These are phyloP conservation scores for Gymnocephalus cernua DNA, from an alignment of 2,113 vertebrate species.

Conservation along the genomic window DNA sequence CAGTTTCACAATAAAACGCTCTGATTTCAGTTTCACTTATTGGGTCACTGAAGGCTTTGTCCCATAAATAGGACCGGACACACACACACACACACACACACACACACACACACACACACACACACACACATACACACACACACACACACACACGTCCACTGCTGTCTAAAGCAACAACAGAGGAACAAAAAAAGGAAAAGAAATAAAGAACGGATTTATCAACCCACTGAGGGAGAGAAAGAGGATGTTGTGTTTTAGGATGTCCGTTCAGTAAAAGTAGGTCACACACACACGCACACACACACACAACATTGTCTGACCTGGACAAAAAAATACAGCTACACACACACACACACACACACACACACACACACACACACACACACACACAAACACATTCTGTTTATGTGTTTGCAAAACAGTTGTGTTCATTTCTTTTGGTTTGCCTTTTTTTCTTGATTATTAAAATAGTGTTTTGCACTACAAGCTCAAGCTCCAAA, in stretches of 20 bases:
- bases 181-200: constrained; percentile 32
- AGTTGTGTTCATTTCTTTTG: not conserved
- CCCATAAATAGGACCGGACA: constrained; percentile 64
- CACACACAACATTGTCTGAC: not conserved
- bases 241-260: constrained; percentile 62
- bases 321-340: not conserved
- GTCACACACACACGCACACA: constrained; percentile 48
- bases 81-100: constrained; percentile 26
- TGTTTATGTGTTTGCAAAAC: not conserved
- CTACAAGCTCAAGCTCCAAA: not conserved
- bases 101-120: constrained; percentile 25
- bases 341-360: not conserved
- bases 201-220: constrained; percentile 62
- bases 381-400: not conserved
- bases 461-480: not conserved
- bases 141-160: constrained; percentile 6
- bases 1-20: constrained; percentile 55
- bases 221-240: constrained; percentile 38
- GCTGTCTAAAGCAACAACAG: constrained; percentile 42
- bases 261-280: constrained; percentile 64
- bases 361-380: constrained; percentile 19
- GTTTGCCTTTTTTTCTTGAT: not conserved
- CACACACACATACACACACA: constrained; percentile 34
- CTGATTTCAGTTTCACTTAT: constrained; percentile 61
- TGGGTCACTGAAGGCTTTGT: constrained; percentile 77